phyloP scores from a whole-genome alignment of 2,888 invertebrate genomes.

The Luperina testacea region DNA sequence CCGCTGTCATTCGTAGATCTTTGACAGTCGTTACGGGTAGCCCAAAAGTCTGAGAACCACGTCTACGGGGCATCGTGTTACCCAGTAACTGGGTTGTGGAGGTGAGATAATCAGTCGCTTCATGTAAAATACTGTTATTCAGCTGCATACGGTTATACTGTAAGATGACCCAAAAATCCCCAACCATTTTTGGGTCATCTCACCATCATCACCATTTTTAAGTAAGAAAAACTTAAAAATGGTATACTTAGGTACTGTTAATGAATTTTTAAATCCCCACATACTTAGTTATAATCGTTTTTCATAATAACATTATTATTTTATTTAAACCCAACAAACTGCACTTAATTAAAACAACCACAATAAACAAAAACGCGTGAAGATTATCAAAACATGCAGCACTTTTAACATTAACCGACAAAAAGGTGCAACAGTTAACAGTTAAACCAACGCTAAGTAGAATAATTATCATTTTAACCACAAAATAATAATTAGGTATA shows the following conservation, averaged over 20 bases:
- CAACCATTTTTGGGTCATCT: no score
- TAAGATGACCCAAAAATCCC: background rate
- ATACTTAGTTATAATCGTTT: background rate
- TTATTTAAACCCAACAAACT: constrained; percentile 5
- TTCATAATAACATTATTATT: background rate
- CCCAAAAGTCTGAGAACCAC: background rate
- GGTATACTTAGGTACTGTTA: background rate
- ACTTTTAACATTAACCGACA: constrained; percentile 24
- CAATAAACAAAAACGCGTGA: constrained; percentile 25
- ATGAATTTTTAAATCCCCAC: background rate
- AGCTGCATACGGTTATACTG: background rate
- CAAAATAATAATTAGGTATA: constrained; percentile 48
- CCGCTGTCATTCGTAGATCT: background rate
- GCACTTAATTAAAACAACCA: constrained; percentile 8
- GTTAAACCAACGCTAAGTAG: constrained; percentile 36
- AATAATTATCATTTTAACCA: constrained; percentile 50
- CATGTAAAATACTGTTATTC: background rate
- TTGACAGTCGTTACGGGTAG: background rate
- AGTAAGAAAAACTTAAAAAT: background rate
- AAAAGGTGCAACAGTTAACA: constrained; percentile 48
- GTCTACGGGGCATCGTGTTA: background rate
- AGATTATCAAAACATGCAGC: constrained; percentile 24
- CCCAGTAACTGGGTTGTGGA: background rate
- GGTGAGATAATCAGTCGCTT: no score
- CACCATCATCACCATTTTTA: no score